Percentiles rank a stretch among this genome's conserved stretches.
These are phyloP conservation scores for Hylaea fasciaria DNA, from an alignment of 2,888 invertebrate species.

Conservation along the genomic window DNA sequence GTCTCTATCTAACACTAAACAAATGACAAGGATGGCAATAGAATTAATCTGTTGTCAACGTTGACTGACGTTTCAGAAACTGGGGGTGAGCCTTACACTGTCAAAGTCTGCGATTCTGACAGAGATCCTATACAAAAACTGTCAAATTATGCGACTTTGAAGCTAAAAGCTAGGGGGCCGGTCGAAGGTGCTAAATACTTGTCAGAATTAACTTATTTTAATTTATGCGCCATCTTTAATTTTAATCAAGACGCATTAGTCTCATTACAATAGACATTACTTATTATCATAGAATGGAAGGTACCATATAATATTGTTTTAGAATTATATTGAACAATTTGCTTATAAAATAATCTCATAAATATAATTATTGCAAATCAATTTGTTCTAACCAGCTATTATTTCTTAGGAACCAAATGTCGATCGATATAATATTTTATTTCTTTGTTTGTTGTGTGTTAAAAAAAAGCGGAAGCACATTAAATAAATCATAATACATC, in stretches of 20 bases:
- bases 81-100: too few species aligned
- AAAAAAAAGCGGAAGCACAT: constrained; percentile 9
- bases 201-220: too few species aligned
- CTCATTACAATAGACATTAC: constrained; percentile 25
- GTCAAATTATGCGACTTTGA: too few species aligned
- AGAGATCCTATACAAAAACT: too few species aligned
- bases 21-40: too few species aligned
- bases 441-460: constrained; percentile 31
- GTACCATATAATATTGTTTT: constrained; percentile 54
- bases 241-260: constrained; percentile 23
- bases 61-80: too few species aligned
- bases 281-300: constrained; percentile 62
- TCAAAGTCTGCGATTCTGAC: too few species aligned
- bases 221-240: background rate
- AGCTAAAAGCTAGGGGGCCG: too few species aligned
- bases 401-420: constrained; percentile 71
- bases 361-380: constrained; percentile 63
- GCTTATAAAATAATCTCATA: constrained; percentile 44
- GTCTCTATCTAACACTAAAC: too few species aligned
- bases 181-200: too few species aligned
- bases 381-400: constrained; percentile 50
- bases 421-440: constrained; percentile 48
- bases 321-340: constrained; percentile 39
- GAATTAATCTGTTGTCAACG: too few species aligned
- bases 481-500: too few species aligned